Evolutionary conservation across 1,140 invertebrate genomes (phyloP), one percentile per base, ranked within the genome.

Genomic region (Sycophila sp.): DNA sequence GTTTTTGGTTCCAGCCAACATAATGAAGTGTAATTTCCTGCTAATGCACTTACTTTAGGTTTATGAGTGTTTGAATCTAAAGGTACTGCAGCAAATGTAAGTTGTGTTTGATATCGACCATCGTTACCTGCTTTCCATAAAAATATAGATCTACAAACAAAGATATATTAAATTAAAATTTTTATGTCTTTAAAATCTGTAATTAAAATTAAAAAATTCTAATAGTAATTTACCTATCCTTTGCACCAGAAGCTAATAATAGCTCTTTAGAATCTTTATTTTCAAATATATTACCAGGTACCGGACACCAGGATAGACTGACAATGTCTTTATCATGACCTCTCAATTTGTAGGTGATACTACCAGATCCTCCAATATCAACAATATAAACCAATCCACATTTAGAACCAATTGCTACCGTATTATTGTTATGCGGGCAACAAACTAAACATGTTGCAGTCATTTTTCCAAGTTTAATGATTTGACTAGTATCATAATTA

Each of bases 301-400:
- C 80, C 13, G 93, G 93, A 85, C 92, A 94, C 93, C 93, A 94
- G 32, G 89, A 89, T 26, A 94, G 72, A 72, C 89, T 91, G 7
- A 89, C 80, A 47, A 94, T 87, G 75, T 92, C 90, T n/a, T 88
- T 87, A 81, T 94, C 89, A 79, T 94, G 92, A 7, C 90, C 90
- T 76, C 91, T 87, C 5, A 94, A 80, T 85, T 90, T 91, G 65
- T 91, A 91, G 19, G 91, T 67, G 49, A 92, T 75, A 68, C 81
- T 83, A 5, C 90, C 90, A 71, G 82, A 79, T 60, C 86, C 89
- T 83, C 89, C 87, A 72, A 89, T 77, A 83, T 86, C 89, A 22
- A 90, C 73, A 17, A 93, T 84, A 73, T 90, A 85, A 42, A 93
- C 79, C 30, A 92, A 81, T 24, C 92, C 92, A 79, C 81, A 86